A percentile compares a stretch with the other conserved stretches of the same genome.
phyloP scores from a whole-genome alignment of 2,888 invertebrate genomes.

The Deilephila porcellus region DNA sequence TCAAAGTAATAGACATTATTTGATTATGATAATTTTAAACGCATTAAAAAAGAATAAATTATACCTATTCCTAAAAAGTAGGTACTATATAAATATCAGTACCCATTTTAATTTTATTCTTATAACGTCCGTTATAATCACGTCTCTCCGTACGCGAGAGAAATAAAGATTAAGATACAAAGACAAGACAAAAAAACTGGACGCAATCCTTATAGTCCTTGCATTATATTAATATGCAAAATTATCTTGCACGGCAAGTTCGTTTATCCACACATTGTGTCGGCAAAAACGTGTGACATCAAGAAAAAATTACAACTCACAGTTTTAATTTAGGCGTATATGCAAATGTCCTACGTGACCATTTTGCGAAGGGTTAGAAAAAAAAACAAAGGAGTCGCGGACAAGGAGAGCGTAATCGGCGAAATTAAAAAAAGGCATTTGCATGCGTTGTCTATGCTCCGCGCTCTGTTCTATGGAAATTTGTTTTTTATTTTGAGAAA shows the following conservation, averaged over 20 bases:
- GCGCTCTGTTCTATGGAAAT: conserved; percentile 55
- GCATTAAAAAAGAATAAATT: neutral
- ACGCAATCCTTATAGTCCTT: conserved; percentile 49
- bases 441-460: conserved; percentile 69
- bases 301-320: conserved; percentile 73
- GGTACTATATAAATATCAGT: neutral
- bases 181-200: conserved; percentile 52
- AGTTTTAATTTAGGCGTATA: conserved; percentile 77
- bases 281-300: conserved; percentile 78
- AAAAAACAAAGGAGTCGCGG: conserved; percentile 74
- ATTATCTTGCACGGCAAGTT: conserved; percentile 63
- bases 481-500: conserved; percentile 70
- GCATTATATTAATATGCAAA: conserved; percentile 73
- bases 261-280: conserved; percentile 63
- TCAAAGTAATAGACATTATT: too few species aligned
- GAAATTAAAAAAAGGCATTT: conserved; percentile 75
- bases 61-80: neutral
- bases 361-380: conserved; percentile 76
- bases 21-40: neutral
- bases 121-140: neutral
- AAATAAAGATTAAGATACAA: conserved; percentile 45
- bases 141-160: conserved; percentile 12
- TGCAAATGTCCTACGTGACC: conserved; percentile 82
- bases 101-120: neutral
- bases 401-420: conserved; percentile 75